Base-by-base conservation (phyloP, 2,113 vertebrate genomes). In the Leucoraja erinaceus region DNA sequence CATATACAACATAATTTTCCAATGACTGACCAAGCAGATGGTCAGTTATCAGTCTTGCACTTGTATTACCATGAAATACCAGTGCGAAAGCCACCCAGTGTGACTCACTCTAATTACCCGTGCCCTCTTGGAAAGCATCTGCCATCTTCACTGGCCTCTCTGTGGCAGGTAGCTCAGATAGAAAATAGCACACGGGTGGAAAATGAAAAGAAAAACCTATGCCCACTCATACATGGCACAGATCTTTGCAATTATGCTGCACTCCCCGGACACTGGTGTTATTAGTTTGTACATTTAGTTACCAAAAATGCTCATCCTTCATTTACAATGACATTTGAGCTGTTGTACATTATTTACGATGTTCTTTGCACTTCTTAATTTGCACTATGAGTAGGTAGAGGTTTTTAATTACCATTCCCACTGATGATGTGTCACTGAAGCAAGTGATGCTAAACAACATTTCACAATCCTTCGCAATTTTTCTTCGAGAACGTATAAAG, bases 1-100 rank as follows among this genome's bases (percentile, higher is more conserved):
- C 6, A 63, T 72, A 91, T 91, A 66, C 66, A 72, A 38, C 88
- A 70, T 91, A 33, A 20, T n/a, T 91, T 91, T 33, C 68, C 68
- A 91, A 74, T 14, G 68, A 66, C 38, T 14, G 68, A 66, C 38
- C 66, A 74, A 54, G 38, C 38, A 70, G 88, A 68, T 68, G 66
- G 33, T 72, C 20, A 25, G 31, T 38, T 20, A 6, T 70, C 2
- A 38, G 5, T 66, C 81, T 61, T 54, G 28, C 90, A 28, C 90
- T 59, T 38, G 66, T 20, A 3, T 47, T 90, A 47, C n/a, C 22
- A 47, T 90, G 9, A 90, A 33, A n/a, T 33, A 14, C n/a, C 10
- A 54, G 38, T 22, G 68, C 38, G 66, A 68, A 90, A 54, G 33
- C 20, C 22, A 31, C 20, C 38, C 7, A 54, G 22, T 33, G 90